Conservation (phyloP, 2,797 vertebrate genomes). For the Smutsia gigantea region DNA sequence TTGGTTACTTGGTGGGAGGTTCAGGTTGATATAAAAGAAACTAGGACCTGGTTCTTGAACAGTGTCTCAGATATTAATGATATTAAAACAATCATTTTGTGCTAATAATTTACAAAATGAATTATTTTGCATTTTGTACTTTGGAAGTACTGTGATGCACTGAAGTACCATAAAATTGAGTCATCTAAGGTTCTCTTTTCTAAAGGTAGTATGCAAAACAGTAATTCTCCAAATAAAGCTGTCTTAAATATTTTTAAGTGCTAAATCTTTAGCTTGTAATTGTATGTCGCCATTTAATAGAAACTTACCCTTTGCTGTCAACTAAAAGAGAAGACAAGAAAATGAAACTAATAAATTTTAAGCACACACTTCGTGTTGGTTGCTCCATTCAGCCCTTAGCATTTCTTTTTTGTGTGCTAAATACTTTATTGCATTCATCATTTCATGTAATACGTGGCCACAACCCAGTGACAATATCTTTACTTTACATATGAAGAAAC, state of each 20-base stretch:
- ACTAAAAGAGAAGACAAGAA: neutral
- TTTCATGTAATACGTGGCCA: neutral
- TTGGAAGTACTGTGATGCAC: neutral
- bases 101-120: neutral
- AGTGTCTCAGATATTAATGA: neutral
- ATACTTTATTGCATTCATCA: neutral
- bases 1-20: neutral
- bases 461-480: neutral
- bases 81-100: neutral
- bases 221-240: neutral
- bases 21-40: neutral
- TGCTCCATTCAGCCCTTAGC: neutral
- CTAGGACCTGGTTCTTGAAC: neutral
- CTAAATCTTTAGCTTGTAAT: neutral
- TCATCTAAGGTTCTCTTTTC: neutral
- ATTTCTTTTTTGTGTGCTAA: neutral
- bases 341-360: neutral
- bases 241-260: neutral
- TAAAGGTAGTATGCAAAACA: neutral
- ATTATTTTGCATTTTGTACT: constrained; percentile 34
- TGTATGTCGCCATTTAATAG: neutral
- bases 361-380: neutral
- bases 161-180: neutral
- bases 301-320: constrained; percentile 11
- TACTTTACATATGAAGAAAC: neutral